phyloP scores from a whole-genome alignment of 2,113 vertebrate genomes.

The Myodes glareolus region DNA sequence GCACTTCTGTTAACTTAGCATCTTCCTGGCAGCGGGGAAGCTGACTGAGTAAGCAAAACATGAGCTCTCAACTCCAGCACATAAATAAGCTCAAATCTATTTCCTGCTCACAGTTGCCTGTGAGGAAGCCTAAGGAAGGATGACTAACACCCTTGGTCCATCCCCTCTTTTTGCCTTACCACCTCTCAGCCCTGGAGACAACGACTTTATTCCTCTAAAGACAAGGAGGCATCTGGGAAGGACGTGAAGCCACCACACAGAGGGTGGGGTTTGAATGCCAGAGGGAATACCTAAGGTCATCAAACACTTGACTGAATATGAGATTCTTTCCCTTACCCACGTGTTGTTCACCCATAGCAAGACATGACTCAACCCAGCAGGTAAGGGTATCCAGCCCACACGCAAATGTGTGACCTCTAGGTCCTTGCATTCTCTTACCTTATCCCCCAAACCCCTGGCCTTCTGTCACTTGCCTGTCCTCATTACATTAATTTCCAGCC shows the following conservation, averaged over 20 bases:
- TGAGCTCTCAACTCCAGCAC: constrained; percentile 35
- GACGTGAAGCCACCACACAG: background rate
- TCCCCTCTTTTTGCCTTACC: background rate
- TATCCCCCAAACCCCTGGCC: background rate
- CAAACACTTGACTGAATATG: background rate
- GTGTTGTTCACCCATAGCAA: background rate
- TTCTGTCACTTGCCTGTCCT: background rate
- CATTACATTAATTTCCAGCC: background rate
- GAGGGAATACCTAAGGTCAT: background rate
- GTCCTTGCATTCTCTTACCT: background rate
- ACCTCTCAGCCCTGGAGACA: background rate
- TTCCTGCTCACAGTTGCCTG: background rate
- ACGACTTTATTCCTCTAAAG: background rate
- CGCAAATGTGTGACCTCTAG: background rate
- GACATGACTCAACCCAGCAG: background rate
- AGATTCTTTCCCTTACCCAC: background rate
- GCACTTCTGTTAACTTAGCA: constrained; percentile 66
- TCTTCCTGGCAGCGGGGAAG: constrained; percentile 62
- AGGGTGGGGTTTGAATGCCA: background rate
- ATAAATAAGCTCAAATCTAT: constrained; percentile 50
- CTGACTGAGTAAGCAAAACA: constrained; percentile 65
- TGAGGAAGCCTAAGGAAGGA: background rate
- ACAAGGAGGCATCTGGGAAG: background rate
- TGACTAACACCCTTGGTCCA: background rate
- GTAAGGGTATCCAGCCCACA: too few species aligned